Base-by-base conservation (phyloP, 2,888 invertebrate species). In the Lissocephala sabroskyi region DNA sequence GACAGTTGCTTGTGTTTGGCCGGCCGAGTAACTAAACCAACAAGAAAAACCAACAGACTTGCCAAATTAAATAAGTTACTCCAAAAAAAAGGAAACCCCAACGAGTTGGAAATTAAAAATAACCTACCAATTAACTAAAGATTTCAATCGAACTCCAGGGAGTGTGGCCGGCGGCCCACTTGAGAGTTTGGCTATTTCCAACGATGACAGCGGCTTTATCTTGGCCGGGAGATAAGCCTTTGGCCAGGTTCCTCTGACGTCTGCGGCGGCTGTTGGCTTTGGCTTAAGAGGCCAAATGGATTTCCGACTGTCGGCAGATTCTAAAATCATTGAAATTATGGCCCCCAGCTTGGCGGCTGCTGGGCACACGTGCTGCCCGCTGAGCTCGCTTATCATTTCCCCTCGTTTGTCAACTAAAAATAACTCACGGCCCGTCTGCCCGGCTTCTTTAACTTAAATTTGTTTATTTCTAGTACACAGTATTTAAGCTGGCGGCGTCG, bases 1-100 rank as follows among this genome's bases (percentile, higher is more conserved):
- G 77, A 68, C 77, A 68, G 68, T 76, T 68, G 59, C 68, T 68
- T 70, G 77, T 68, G 53, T 74, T 68, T 68, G 77, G 56, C 32
- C 7, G 23, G 7, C 7, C 23, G 23, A 7, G 23, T 3, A 7
- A 23, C 3, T 23, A 5, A 23, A 23, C 23, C 23, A 23, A 23
- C 4, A 23, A 23, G 23, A 23, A 5, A 23, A 23, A 5, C 7
- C 23, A 23, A 23, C 23, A 7, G 7, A 23, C 7, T 5, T 23
- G 3, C 7, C 23, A 23, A 23, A 23, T 23, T 7, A 23, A 47
- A 58, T 71, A 64, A 71, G 67, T 75, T 71, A 75, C n/a, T n/a
- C n/a, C n/a, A n/a, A n/a, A n/a, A 67, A 53, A 56, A 40, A 40
- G 28, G 17, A 4, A 45, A 29, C 30, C 18, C 11, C 30, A 28